These are phyloP conservation scores for Anastrepha ludens DNA, from an alignment of 1,140 invertebrate species.

Conservation along the genomic window DNA sequence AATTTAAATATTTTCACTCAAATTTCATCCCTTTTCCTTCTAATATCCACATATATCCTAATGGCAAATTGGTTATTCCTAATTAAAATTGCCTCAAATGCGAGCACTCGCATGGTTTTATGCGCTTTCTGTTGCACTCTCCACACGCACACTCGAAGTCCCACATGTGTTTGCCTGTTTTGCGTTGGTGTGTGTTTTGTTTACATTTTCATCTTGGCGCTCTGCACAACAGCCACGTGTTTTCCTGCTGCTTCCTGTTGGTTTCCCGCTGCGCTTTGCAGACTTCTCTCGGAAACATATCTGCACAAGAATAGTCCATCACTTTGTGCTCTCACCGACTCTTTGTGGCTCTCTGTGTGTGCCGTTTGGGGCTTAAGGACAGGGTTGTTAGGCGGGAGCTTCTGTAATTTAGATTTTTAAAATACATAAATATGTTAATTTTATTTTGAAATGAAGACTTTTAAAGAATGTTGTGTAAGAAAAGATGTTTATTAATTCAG, in stretches of 20 bases:
- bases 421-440: too few relatives aligned
- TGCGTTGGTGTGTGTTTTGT: constrained; percentile 8
- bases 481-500: too few relatives aligned
- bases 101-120: not conserved
- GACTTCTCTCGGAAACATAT: not conserved
- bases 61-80: constrained; percentile 12
- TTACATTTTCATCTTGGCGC: constrained; percentile 27
- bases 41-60: not conserved
- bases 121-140: constrained; percentile 26
- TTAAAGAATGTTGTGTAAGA: too few relatives aligned
- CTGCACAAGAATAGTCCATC: not conserved
- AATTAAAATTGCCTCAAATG: constrained; percentile 32
- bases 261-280: constrained; percentile 11
- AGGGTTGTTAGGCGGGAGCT: not conserved
- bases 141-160: not conserved
- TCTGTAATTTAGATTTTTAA: too few relatives aligned
- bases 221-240: constrained; percentile 2
- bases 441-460: too few relatives aligned
- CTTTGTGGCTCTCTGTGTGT: not conserved
- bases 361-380: not conserved
- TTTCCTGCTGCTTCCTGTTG: not conserved
- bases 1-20: constrained; percentile 34
- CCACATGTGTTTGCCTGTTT: not conserved
- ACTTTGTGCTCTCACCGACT: not conserved
- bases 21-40: constrained; percentile 40